Conservation (phyloP, 1,140 invertebrate species). For the Nixonia krombeini region DNA sequence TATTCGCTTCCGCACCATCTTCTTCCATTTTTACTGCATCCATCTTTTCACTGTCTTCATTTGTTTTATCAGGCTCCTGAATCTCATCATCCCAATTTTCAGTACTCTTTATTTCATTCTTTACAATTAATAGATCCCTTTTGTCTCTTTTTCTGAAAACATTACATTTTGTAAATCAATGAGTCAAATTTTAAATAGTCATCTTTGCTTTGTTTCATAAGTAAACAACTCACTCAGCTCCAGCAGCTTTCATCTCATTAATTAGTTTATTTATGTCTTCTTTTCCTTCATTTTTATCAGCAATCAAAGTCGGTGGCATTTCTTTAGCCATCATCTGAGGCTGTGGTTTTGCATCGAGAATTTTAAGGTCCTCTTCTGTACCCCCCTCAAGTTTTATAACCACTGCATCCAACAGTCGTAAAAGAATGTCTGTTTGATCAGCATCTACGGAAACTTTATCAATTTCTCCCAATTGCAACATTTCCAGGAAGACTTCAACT, state of each 20-base stretch:
- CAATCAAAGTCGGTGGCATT: slow-evolving; percentile 42
- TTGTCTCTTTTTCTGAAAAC: slow-evolving; percentile 28
- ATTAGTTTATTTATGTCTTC: slow-evolving; percentile 59
- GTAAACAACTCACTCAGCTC: slow-evolving; percentile 49
- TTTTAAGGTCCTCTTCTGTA: slow-evolving; percentile 92
- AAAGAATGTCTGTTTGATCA: slow-evolving; percentile 87
- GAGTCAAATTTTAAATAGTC: background rate
- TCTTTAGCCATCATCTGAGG: slow-evolving; percentile 52
- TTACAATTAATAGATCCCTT: background rate
- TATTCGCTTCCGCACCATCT: slow-evolving; percentile 50
- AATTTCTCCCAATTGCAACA: slow-evolving; percentile 82
- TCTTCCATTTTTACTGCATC: slow-evolving; percentile 66
- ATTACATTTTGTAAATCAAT: too few species aligned
- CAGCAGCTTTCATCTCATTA: slow-evolving; percentile 58
- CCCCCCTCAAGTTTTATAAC: slow-evolving; percentile 98
- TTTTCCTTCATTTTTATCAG: slow-evolving; percentile 56
- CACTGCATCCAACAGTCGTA: slow-evolving; percentile 93
- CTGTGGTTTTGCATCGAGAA: slow-evolving; percentile 79
- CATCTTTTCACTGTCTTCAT: slow-evolving; percentile 69
- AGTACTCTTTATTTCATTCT: slow-evolving; percentile 39
- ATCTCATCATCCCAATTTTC: slow-evolving; percentile 57
- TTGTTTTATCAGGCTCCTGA: slow-evolving; percentile 67
- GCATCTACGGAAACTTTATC: slow-evolving; percentile 88
- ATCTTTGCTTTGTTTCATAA: too few species aligned
- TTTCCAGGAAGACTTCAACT: slow-evolving; percentile 90